phyloP scores from a whole-genome alignment of 2,888 invertebrate species.

The Heliconius hortense region DNA sequence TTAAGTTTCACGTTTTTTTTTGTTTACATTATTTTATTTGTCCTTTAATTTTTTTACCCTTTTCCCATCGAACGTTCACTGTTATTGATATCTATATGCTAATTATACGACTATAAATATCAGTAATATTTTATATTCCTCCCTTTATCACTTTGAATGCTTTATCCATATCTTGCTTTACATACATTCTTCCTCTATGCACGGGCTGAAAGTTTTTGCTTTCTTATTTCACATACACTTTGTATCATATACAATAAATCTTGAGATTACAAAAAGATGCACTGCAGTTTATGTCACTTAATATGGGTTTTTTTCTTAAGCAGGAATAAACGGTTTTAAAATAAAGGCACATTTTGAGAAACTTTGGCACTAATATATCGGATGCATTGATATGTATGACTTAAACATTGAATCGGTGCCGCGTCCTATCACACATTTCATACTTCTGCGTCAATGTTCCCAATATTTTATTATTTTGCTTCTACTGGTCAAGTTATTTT shows the following conservation, averaged over 20 bases:
- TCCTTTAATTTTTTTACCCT: constrained; percentile 56
- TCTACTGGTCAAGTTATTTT: constrained; percentile 74
- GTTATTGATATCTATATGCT: constrained; percentile 64
- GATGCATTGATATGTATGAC: constrained; percentile 36
- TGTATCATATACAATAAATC: constrained; percentile 72
- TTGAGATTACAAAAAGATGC: constrained; percentile 69
- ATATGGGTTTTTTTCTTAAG: constrained; percentile 57
- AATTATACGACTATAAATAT: constrained; percentile 63
- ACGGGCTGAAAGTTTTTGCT: constrained; percentile 79
- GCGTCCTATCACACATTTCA: constrained; percentile 64
- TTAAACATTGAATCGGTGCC: constrained; percentile 51
- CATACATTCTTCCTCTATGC: constrained; percentile 77
- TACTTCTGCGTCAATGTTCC: constrained; percentile 66
- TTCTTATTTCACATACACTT: constrained; percentile 74
- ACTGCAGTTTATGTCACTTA: constrained; percentile 69
- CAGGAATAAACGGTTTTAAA: constrained; percentile 49
- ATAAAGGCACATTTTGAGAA: constrained; percentile 66
- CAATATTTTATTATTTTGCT: constrained; percentile 72
- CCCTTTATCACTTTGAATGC: constrained; percentile 71
- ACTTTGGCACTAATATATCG: constrained; percentile 54
- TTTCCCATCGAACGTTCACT: constrained; percentile 68
- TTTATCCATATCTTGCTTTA: constrained; percentile 78
- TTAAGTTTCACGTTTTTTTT: constrained; percentile 66
- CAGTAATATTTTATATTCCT: constrained; percentile 60
- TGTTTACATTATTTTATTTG: constrained; percentile 59